Evolutionary conservation across 1,140 invertebrate genomes (phyloP), one percentile per base, ranked within the genome.

Genomic region (Anthonomus grandis): DNA sequence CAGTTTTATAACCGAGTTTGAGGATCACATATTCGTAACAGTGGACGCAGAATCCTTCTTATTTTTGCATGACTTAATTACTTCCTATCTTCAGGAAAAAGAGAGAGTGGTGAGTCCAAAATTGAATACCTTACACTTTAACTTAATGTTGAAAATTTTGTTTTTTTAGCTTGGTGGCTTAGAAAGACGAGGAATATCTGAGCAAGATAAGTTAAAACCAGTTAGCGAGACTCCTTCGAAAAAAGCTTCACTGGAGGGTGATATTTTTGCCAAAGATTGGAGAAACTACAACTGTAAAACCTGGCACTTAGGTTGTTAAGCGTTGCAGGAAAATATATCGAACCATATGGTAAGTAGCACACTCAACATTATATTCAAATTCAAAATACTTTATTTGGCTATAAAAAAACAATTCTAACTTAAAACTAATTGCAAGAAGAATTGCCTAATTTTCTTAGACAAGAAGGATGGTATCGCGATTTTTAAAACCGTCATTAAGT

Each of bases 41-140:
- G 93, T 97, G 56, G 94, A 97, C 79, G 95, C 95, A 0, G 95
- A 98, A 75, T 92, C 93, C 12, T 97, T 98, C 76, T 93, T 97
- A 75, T 98, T 97, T 73, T 78, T 98, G 34, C 95, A 98, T 73
- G 95, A 98, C 76, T 80, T 98, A 21, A 95, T 98, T 45, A 93
- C 89, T 0, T 93, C 93, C 0, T 98, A 98, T 70, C 85, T 97
- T 12, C 93, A 90, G 72, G 91, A 94, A 74, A 93, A 92, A 72
- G 90, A 93, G 66, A 79, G 84, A 79, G 83, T 91, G 73, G 88
- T 91, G 75, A 80, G 81, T 78, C n/a, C n/a, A n/a, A n/a, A n/a
- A n/a, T n/a, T n/a, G n/a, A n/a, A n/a, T n/a, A n/a, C n/a, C n/a
- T n/a, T n/a, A n/a, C n/a, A n/a, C n/a, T 41, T 41, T 31, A 2